Percentiles rank a stretch among this genome's conserved stretches.
Conservation (phyloP, 2,797 vertebrate species). For the Falco berigora region DNA sequence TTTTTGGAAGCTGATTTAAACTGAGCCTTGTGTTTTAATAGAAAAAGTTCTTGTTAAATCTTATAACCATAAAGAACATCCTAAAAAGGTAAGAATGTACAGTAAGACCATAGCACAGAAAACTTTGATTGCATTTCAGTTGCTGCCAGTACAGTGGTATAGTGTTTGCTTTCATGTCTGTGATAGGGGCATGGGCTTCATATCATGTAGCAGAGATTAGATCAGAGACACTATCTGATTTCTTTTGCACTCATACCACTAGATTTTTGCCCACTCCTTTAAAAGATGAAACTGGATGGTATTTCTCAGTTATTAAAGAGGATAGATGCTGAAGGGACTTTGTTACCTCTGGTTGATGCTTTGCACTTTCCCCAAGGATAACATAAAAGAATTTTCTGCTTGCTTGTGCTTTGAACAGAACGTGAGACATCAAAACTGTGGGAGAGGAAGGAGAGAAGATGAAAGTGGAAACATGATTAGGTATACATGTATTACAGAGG, state of each 20-base stretch:
- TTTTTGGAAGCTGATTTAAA: neutral
- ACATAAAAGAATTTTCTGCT: slow-evolving; percentile 49
- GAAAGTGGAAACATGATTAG: slow-evolving; percentile 20
- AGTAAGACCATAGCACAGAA: neutral
- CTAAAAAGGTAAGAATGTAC: neutral
- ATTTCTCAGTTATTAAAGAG: slow-evolving; percentile 1
- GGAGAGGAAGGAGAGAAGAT: slow-evolving; percentile 9
- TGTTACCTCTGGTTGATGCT: neutral
- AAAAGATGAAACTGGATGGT: neutral
- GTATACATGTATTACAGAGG: neutral
- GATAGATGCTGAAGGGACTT: neutral
- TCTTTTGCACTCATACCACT: neutral
- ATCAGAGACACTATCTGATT: neutral
- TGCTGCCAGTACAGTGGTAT: neutral
- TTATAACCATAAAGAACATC: neutral
- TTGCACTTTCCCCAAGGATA: neutral
- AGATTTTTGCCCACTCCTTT: neutral
- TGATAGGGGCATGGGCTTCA: neutral
- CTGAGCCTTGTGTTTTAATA: neutral
- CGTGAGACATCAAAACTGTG: neutral
- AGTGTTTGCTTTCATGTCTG: neutral
- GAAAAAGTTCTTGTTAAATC: neutral
- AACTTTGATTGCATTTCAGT: neutral
- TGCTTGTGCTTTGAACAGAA: slow-evolving; percentile 24
- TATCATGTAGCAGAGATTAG: neutral